phyloP scores from a whole-genome alignment of 2,113 vertebrate species.

The Irena cyanogastra region DNA sequence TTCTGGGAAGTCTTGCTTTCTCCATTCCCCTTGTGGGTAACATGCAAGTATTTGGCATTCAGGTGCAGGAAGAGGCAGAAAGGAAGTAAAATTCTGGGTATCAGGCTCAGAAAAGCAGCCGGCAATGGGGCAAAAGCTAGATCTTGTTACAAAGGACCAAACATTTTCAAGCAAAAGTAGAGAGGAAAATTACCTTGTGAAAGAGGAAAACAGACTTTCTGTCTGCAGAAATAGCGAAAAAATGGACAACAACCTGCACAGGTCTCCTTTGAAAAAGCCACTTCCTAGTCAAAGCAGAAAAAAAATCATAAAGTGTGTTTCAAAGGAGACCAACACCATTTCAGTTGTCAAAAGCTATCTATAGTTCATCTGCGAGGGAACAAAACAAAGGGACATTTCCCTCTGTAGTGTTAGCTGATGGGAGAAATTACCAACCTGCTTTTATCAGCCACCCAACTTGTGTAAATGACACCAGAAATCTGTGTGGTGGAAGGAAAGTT shows the following conservation, averaged over 20 bases:
- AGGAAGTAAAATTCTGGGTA: background rate
- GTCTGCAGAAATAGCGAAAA: background rate
- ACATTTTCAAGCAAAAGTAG: background rate
- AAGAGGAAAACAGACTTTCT: background rate
- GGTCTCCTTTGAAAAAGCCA: background rate
- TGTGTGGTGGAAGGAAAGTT: background rate
- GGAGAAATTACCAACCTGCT: background rate
- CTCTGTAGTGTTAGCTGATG: background rate
- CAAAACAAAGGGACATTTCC: background rate
- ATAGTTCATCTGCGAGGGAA: background rate
- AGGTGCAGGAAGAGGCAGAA: background rate
- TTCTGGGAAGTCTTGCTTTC: background rate
- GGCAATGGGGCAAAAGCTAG: background rate
- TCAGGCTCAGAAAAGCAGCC: background rate
- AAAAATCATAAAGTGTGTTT: background rate
- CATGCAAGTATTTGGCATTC: background rate
- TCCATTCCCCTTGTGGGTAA: background rate
- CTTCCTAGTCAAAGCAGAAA: background rate
- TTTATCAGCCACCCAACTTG: background rate
- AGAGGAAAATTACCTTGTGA: background rate
- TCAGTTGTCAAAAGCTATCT: background rate
- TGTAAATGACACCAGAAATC: background rate
- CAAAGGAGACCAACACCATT: background rate
- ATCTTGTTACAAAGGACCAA: background rate
- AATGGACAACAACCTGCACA: background rate